These are phyloP conservation scores for Anastrepha obliqua DNA, from an alignment of 1,140 invertebrate species.

Conservation along the genomic window DNA sequence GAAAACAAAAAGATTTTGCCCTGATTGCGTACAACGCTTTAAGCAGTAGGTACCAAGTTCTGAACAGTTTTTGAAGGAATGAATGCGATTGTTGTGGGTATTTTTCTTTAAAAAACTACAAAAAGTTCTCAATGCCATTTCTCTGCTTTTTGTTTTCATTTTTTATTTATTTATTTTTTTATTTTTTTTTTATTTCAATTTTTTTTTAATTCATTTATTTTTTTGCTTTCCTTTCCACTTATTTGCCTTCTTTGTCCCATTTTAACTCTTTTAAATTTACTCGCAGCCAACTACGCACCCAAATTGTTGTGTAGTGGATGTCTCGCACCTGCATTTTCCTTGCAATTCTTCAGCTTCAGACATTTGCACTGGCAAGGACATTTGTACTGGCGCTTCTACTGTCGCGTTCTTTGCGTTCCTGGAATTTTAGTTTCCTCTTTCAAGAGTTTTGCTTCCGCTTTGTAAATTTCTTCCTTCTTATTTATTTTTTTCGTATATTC, in stretches of 20 bases:
- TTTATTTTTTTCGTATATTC: neutral
- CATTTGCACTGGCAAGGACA: neutral
- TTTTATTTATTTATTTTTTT: too few species aligned
- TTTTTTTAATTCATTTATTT: too few species aligned
- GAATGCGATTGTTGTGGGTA: too few species aligned
- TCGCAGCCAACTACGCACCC: neutral
- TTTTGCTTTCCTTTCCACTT: too few species aligned
- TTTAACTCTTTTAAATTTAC: neutral
- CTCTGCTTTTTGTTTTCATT: too few species aligned
- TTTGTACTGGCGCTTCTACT: neutral
- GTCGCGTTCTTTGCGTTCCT: conserved; percentile 1
- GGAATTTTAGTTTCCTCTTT: conserved; percentile 20
- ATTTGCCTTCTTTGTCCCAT: neutral
- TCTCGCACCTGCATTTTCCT: conserved; percentile 14
- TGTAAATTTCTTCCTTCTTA: conserved; percentile 40
- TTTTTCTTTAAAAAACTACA: too few species aligned
- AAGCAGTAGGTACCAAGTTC: neutral
- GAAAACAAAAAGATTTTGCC: neutral
- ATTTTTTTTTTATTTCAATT: too few species aligned
- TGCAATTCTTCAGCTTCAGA: neutral
- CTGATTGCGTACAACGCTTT: neutral
- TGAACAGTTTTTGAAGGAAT: too few species aligned
- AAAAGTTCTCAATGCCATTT: too few species aligned
- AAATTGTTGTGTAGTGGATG: neutral
- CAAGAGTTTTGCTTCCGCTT: neutral